Conservation (phyloP, 2,888 invertebrate species). For the Epistrophella euchroma region DNA sequence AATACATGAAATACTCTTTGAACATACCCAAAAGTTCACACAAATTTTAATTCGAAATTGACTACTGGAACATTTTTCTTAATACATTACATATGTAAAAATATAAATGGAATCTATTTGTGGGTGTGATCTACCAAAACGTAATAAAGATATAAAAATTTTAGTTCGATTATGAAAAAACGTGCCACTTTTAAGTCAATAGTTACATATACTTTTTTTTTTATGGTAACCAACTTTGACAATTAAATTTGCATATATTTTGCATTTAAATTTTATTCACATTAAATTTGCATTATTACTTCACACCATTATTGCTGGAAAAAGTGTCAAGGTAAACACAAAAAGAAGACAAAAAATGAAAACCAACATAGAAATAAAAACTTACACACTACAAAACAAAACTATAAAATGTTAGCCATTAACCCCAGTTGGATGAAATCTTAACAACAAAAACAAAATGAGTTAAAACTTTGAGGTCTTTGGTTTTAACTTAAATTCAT, state of each 20-base stretch:
- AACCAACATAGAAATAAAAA: slow-evolving; percentile 20
- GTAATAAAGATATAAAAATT: no score
- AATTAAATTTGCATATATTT: slow-evolving; percentile 59
- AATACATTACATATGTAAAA: no score
- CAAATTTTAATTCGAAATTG: no score
- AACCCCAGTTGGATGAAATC: slow-evolving; percentile 48
- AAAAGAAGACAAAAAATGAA: slow-evolving; percentile 50
- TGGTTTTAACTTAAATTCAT: slow-evolving; percentile 44
- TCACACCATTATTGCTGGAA: slow-evolving; percentile 60
- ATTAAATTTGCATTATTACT: slow-evolving; percentile 71
- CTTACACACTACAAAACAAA: neutral
- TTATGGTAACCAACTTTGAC: slow-evolving; percentile 9
- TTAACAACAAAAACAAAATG: slow-evolving; percentile 21
- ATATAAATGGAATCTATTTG: no score
- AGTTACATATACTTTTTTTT: neutral
- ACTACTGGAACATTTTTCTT: no score
- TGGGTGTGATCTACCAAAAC: no score
- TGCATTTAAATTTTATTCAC: slow-evolving; percentile 57
- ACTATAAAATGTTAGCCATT: slow-evolving; percentile 26
- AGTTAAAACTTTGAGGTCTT: slow-evolving; percentile 18
- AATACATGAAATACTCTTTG: no score
- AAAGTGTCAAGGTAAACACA: slow-evolving; percentile 73
- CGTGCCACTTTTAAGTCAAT: neutral
- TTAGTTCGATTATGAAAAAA: neutral
- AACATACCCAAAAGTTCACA: no score